A percentile compares a stretch with the other conserved stretches of the same genome.
phyloP scores from a whole-genome alignment of 2,113 vertebrate species.

The Steatornis caripensis region DNA sequence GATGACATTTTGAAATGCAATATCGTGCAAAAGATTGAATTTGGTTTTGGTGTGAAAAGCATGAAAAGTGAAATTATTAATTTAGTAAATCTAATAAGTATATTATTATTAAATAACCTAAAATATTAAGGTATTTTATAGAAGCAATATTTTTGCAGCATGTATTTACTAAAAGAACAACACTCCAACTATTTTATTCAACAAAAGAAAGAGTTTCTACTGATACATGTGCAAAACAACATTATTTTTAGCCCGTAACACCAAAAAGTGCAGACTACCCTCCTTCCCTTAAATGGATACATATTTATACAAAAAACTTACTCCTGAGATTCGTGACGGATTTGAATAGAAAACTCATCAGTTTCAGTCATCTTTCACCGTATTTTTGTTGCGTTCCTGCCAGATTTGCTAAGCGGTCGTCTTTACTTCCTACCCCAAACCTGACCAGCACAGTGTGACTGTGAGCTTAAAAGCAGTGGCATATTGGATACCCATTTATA shows the following conservation, averaged over 20 bases:
- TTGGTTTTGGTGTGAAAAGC: background rate
- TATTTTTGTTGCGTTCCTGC: slow-evolving; percentile 48
- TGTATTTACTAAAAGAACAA: background rate
- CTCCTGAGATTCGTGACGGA: background rate
- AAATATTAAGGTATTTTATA: background rate
- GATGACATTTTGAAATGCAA: background rate
- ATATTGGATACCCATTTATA: slow-evolving; percentile 60
- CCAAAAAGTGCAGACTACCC: background rate
- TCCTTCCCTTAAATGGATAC: background rate
- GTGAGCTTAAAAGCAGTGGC: slow-evolving; percentile 39
- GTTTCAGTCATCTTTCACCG: slow-evolving; percentile 9
- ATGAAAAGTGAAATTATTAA: background rate
- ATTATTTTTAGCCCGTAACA: background rate
- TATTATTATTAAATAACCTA: background rate
- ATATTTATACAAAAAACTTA: background rate
- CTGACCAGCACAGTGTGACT: slow-evolving; percentile 25
- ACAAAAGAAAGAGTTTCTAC: background rate
- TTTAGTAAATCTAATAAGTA: background rate
- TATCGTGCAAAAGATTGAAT: background rate
- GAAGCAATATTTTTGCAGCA: background rate
- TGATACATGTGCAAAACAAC: background rate
- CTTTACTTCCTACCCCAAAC: slow-evolving; percentile 32
- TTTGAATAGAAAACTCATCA: slow-evolving; percentile 40
- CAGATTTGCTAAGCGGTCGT: background rate
- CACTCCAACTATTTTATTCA: background rate